Base-by-base conservation (phyloP, 2,888 invertebrate species). In the Dichetophora obliterata region DNA sequence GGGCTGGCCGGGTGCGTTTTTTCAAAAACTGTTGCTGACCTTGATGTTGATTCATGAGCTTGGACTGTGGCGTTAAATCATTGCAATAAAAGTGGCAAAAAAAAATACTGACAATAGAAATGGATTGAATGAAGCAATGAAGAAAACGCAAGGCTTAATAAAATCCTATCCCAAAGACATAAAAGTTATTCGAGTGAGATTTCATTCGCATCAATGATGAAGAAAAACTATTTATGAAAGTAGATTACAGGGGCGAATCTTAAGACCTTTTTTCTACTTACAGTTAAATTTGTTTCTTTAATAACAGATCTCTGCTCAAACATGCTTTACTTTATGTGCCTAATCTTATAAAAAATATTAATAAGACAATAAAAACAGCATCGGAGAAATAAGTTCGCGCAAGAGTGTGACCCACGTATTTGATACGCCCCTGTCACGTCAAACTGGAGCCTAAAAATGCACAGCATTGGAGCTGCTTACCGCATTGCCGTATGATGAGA, bases 141-240 rank as follows among this genome's bases (percentile, higher is more conserved):
- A 65, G 11, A n/a, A 61, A 31, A 61, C 19, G 11, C 22, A 65
- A 65, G 31, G 63, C 63, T 65, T 65, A 65, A 65, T 65, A 65
- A 65, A 65, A 65, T 65, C 63, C 63, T 65, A 65, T 65, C 63
- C 63, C 63, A 65, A 34, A 65, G 63, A 65, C 16, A 65, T 65
- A 65, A 65, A 65, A 65, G 63, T 65, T 65, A 65, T 65, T 65
- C 63, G 34, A 65, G 63, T 31, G 63, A 65, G 31, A 65, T 65
- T 65, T 65, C 63, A 34, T 65, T 37, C 63, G 31, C 63, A 65
- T 65, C 63, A 65, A 37, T 37, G 34, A 65, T 31, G 63, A 27
- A 34, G 63, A 65, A 65, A 43, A 65, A 65, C 63, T 65, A 65
- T 65, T 65, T 65, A 37, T 65, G 63, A 16, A 19, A 11, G 9